Conservation (phyloP, 2,113 vertebrate species). For the Haliaeetus leucogaster region DNA sequence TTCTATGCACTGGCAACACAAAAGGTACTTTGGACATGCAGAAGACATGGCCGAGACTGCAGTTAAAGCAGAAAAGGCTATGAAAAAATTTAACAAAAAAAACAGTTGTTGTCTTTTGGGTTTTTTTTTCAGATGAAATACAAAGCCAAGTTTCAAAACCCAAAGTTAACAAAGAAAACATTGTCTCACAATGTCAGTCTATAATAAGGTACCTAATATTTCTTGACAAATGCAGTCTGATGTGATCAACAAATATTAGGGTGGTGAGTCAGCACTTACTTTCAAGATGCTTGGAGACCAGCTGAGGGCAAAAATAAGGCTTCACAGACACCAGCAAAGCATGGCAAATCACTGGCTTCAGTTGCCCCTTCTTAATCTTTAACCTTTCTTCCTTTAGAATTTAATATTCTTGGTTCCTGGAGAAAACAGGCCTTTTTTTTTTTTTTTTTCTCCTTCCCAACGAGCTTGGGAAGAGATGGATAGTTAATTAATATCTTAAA, state of each 20-base stretch:
- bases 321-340: neutral
- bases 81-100: neutral
- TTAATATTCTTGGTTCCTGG: constrained; percentile 6
- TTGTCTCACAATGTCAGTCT: neutral
- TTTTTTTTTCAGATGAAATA: neutral
- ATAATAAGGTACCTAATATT: neutral
- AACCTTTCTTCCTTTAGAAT: constrained; percentile 11
- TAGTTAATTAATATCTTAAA: neutral
- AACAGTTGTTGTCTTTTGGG: accelerated
- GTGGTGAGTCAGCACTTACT: neutral
- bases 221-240: neutral
- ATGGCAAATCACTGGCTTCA: neutral
- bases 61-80: neutral
- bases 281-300: neutral
- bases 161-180: neutral
- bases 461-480: neutral
- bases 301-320: neutral
- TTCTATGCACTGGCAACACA: neutral
- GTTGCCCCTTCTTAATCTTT: neutral
- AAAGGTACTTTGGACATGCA: neutral
- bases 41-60: neutral
- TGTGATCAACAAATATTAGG: neutral
- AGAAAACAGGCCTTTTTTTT: neutral
- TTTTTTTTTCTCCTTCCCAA: neutral
- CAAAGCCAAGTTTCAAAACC: neutral